Evolutionary conservation across 2,113 vertebrate species (phyloP).

Genomic region (Recurvirostra avosetta): DNA sequence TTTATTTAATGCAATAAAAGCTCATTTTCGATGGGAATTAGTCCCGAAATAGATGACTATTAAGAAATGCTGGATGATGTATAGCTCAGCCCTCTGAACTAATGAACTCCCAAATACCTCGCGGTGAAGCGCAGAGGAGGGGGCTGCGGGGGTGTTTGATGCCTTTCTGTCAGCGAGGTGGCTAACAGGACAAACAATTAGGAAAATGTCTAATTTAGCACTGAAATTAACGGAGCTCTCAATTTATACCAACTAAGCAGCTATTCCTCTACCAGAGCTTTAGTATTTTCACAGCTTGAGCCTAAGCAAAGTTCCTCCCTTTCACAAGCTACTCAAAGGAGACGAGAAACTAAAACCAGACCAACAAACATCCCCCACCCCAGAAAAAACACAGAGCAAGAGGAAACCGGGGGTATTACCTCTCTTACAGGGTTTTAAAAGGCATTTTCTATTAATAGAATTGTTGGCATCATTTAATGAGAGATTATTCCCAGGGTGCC

Average conservation of each 20-base stretch:
- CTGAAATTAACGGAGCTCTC: not conserved
- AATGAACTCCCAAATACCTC: not conserved
- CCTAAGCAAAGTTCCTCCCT: not conserved
- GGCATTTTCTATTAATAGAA: not conserved
- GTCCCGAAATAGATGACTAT: not conserved
- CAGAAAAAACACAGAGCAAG: not conserved
- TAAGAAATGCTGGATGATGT: not conserved
- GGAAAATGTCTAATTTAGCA: not conserved
- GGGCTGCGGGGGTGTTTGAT: not conserved
- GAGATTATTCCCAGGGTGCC: not conserved
- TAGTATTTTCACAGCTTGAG: not conserved
- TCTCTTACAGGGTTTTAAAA: not conserved
- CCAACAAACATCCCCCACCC: not conserved
- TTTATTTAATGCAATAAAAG: slow-evolving; percentile 20
- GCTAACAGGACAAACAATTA: not conserved
- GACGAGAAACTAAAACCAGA: not conserved
- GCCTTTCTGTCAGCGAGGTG: not conserved
- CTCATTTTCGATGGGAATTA: not conserved
- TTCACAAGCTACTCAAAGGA: not conserved
- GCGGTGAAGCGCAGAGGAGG: accelerated
- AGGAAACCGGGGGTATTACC: not conserved
- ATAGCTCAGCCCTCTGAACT: not conserved
- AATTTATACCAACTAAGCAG: not conserved
- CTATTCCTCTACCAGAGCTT: not conserved
- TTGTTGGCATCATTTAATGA: not conserved